These are phyloP conservation scores for Chaitophorus viminalis DNA, from an alignment of 2,888 invertebrate species.

Conservation along the genomic window DNA sequence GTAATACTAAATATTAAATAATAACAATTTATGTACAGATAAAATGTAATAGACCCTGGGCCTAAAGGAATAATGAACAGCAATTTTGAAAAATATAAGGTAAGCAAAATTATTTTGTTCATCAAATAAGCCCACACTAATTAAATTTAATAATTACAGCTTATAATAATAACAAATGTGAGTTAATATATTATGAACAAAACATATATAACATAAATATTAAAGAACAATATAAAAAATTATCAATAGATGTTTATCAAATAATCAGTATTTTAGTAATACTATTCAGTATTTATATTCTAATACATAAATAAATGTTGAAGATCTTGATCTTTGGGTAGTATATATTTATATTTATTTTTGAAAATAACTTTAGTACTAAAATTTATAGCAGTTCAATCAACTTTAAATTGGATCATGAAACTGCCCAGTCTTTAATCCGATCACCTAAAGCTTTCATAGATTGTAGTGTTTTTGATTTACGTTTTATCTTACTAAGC, in stretches of 20 bases:
- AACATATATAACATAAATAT: slow-evolving; percentile 11
- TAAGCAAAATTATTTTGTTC: too few relatives aligned
- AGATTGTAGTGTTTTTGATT: slow-evolving; percentile 65
- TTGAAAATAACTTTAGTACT: background rate
- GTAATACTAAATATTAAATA: too few relatives aligned
- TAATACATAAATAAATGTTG: slow-evolving; percentile 26
- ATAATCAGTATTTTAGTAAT: slow-evolving; percentile 44
- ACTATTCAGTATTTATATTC: slow-evolving; percentile 23
- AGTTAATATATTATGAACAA: slow-evolving; percentile 19
- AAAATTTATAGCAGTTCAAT: background rate
- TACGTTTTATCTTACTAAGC: slow-evolving; percentile 64
- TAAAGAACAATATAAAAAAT: slow-evolving; percentile 37
- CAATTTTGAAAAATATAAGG: too few relatives aligned
- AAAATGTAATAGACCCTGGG: too few relatives aligned
- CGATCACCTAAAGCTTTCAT: slow-evolving; percentile 66
- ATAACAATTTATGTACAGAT: too few relatives aligned
- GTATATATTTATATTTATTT: slow-evolving; percentile 21
- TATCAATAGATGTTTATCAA: slow-evolving; percentile 14
- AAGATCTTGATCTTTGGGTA: slow-evolving; percentile 45
- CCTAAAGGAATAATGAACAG: too few relatives aligned
- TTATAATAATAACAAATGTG: background rate
- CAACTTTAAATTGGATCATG: slow-evolving; percentile 7
- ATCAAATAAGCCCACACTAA: too few relatives aligned
- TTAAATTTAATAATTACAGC: too few relatives aligned
- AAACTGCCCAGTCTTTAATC: slow-evolving; percentile 66